A percentile compares a stretch with the other conserved stretches of the same genome.
Conservation (phyloP, 2,797 vertebrate genomes). For the Numenius phaeopus region DNA sequence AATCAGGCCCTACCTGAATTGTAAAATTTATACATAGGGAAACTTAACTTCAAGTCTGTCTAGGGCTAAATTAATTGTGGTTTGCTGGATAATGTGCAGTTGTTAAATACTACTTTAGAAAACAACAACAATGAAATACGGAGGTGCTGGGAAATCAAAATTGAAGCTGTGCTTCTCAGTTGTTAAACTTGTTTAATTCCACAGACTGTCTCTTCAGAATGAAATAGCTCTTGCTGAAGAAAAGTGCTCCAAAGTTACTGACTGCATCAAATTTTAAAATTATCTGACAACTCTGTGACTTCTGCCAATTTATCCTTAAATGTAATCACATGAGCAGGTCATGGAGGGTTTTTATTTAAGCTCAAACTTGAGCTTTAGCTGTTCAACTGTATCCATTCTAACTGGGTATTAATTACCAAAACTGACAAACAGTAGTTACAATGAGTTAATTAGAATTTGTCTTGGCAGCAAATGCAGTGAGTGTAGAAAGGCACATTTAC, state of each 20-base stretch:
- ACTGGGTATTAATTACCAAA: constrained; percentile 21
- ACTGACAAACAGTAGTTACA: constrained; percentile 7
- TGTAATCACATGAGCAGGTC: background rate
- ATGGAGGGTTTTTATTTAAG: background rate
- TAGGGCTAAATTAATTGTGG: background rate
- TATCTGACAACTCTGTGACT: background rate
- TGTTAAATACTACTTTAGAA: background rate
- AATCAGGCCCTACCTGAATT: background rate
- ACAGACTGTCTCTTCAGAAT: background rate
- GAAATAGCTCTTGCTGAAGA: constrained; percentile 14
- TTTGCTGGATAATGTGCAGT: background rate
- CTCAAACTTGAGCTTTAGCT: background rate
- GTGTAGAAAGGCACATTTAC: constrained; percentile 29
- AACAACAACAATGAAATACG: background rate
- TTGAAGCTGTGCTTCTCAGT: background rate
- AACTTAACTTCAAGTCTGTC: background rate
- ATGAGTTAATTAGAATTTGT: constrained; percentile 43
- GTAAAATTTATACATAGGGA: background rate
- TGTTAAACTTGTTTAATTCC: background rate
- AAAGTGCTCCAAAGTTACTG: constrained; percentile 18
- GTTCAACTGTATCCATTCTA: background rate
- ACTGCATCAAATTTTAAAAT: constrained; percentile 17
- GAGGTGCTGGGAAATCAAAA: background rate
- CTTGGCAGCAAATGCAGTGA: constrained; percentile 31
- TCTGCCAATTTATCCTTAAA: constrained; percentile 12